Base-by-base conservation (phyloP, 1,140 invertebrate genomes). In the Pseudomyrmex dendroicus region DNA sequence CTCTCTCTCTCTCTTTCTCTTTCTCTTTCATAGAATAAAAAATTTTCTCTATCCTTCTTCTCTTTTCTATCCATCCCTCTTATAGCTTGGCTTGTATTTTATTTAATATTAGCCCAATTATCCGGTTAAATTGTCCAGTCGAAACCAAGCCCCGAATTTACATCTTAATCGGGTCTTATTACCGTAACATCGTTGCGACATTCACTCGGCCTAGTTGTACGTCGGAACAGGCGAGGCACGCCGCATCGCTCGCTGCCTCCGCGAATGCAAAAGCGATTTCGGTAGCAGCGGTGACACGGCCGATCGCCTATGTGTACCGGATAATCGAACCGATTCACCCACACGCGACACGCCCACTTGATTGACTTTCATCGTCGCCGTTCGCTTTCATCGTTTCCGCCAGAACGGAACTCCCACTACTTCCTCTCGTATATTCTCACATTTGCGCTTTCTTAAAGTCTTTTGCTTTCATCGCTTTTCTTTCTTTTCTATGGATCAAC, bases 151-250 rank as follows among this genome's bases (percentile, higher is more conserved):
- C 85, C 88, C 82, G 87, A 93, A 93, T 93, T 93, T 93, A 91
- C 93, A 93, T 93, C 93, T 93, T 93, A 93, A 93, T 93, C 93
- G 90, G 89, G 88, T 84, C 90, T 92, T 89, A 92, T 93, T 93
- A 93, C 89, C 84, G 89, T 91, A 92, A 92, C 91, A 88, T 90
- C 90, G 89, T 91, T 92, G 89, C 90, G 89, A 74, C 88, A 83
- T 87, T 85, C 68, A 82, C 35, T 35, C 48, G 73, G 50, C 12
- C 83, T 63, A 74, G 59, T 63, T 52, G 84, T 50, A 44, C 64
- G 76, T 25, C 73, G 76, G 72, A 87, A 84, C 74, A 61, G 57
- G 52, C 52, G 59, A 4, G 12, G 2, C 48, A 52, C 8, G 70
- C 25, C 10, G 20, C n/a, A 17, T 44, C 67, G 54, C 25, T 57